These are phyloP conservation scores for Galemys pyrenaicus DNA, from an alignment of 2,113 vertebrate genomes.

Conservation along the genomic window DNA sequence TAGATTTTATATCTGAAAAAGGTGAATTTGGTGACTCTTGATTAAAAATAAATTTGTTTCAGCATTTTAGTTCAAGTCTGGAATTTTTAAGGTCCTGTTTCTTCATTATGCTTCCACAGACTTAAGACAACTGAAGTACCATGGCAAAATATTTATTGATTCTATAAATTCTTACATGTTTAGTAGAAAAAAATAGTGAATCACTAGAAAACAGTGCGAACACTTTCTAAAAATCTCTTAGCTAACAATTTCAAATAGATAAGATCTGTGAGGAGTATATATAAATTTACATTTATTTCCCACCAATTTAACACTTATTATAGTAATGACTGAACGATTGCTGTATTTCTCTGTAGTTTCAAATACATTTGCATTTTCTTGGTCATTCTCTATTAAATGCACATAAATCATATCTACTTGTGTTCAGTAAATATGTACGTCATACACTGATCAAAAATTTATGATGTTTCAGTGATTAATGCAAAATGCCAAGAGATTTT, in stretches of 20 bases:
- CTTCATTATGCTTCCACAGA: background rate
- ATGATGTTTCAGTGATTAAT: slow-evolving; percentile 52
- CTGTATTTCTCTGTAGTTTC: slow-evolving; percentile 44
- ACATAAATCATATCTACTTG: slow-evolving; percentile 33
- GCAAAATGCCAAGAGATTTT: slow-evolving; percentile 63
- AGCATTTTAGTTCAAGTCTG: slow-evolving; percentile 15
- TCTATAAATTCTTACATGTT: background rate
- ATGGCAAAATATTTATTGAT: slow-evolving; percentile 12
- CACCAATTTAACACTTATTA: background rate
- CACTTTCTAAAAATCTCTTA: background rate
- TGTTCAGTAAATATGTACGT: slow-evolving; percentile 52
- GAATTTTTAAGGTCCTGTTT: background rate
- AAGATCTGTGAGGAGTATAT: background rate
- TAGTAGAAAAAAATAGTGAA: background rate
- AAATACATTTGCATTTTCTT: slow-evolving; percentile 46
- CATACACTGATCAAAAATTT: slow-evolving; percentile 63
- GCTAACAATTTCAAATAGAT: background rate
- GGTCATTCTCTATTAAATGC: background rate
- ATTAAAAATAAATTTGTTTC: slow-evolving; percentile 58
- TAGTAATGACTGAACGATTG: background rate
- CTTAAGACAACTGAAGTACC: background rate
- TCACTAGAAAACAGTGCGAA: slow-evolving; percentile 21
- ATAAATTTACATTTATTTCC: background rate
- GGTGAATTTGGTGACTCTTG: background rate
- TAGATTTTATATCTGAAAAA: background rate